These are phyloP conservation scores for Drosophila athabasca DNA, from an alignment of 1,140 invertebrate genomes.

Conservation along the genomic window DNA sequence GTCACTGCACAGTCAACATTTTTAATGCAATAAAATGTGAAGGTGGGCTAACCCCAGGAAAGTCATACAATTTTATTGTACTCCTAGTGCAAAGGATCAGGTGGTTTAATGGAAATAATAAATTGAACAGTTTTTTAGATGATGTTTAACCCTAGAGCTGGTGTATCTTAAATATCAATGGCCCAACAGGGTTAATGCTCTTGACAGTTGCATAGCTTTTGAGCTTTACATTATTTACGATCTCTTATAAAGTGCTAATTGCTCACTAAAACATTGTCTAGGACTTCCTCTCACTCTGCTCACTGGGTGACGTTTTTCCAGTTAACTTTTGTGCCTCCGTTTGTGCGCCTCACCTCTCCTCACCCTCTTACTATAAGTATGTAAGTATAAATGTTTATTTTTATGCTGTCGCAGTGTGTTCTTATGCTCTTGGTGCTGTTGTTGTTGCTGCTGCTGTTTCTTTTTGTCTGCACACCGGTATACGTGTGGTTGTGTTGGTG, in stretches of 20 bases:
- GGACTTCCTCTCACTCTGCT: slow-evolving; percentile 18
- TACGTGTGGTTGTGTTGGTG: slow-evolving; percentile 44
- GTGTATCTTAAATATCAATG: too few species aligned
- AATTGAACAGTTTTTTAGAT: too few species aligned
- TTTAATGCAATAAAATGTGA: slow-evolving; percentile 9
- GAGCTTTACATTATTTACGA: too few species aligned
- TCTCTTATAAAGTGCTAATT: slow-evolving; percentile 17
- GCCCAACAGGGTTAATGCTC: too few species aligned
- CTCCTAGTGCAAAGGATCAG: too few species aligned
- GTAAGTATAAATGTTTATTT: slow-evolving; percentile 62
- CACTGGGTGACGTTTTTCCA: slow-evolving; percentile 69
- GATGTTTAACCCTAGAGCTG: too few species aligned
- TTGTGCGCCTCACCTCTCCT: slow-evolving; percentile 22
- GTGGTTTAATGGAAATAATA: too few species aligned
- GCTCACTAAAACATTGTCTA: slow-evolving; percentile 25
- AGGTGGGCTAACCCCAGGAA: too few species aligned
- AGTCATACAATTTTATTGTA: too few species aligned
- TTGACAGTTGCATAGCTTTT: too few species aligned
- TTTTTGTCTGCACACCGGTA: slow-evolving; percentile 47
- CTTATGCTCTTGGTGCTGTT: slow-evolving; percentile 47
- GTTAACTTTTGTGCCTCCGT: slow-evolving; percentile 57
- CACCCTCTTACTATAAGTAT: slow-evolving; percentile 17
- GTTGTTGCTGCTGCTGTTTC: slow-evolving; percentile 33
- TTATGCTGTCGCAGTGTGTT: slow-evolving; percentile 72
- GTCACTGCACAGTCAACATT: slow-evolving; percentile 10